These are phyloP conservation scores for Thalpophila matura DNA, from an alignment of 2,888 invertebrate genomes.

Conservation along the genomic window DNA sequence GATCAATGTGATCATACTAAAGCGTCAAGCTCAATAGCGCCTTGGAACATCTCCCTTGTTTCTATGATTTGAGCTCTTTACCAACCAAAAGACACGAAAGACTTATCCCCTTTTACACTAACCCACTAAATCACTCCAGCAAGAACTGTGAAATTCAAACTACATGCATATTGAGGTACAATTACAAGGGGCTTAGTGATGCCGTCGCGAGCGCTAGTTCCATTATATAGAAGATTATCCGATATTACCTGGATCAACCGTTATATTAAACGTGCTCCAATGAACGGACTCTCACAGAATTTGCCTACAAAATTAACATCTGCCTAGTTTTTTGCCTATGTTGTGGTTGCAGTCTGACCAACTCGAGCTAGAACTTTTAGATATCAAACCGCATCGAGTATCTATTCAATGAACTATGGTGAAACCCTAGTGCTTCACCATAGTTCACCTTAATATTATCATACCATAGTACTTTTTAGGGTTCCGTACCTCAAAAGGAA, in stretches of 20 bases:
- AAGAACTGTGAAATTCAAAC: conserved; percentile 48
- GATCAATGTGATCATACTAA: too few relatives aligned
- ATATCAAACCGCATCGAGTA: too few relatives aligned
- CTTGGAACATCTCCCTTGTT: too few relatives aligned
- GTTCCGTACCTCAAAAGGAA: too few relatives aligned
- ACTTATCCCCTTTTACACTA: not conserved
- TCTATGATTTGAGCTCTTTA: too few relatives aligned
- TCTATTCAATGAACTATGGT: too few relatives aligned
- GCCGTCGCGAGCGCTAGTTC: conserved; percentile 54
- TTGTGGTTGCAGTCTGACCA: not conserved
- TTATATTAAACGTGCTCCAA: conserved; percentile 53
- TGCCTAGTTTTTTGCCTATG: too few relatives aligned
- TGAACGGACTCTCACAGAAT: conserved; percentile 32
- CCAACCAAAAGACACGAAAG: too few relatives aligned
- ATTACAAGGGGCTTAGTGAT: conserved; percentile 58
- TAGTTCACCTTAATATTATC: too few relatives aligned
- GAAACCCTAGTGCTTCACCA: too few relatives aligned
- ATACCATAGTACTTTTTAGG: too few relatives aligned
- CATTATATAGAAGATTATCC: conserved; percentile 64
- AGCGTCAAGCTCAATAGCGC: too few relatives aligned
- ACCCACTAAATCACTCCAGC: conserved; percentile 23
- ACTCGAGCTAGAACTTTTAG: not conserved
- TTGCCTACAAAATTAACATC: conserved; percentile 45
- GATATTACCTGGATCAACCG: conserved; percentile 61
- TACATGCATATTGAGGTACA: conserved; percentile 61